phyloP scores from a whole-genome alignment of 2,113 vertebrate genomes.

The Ranitomeya variabilis region DNA sequence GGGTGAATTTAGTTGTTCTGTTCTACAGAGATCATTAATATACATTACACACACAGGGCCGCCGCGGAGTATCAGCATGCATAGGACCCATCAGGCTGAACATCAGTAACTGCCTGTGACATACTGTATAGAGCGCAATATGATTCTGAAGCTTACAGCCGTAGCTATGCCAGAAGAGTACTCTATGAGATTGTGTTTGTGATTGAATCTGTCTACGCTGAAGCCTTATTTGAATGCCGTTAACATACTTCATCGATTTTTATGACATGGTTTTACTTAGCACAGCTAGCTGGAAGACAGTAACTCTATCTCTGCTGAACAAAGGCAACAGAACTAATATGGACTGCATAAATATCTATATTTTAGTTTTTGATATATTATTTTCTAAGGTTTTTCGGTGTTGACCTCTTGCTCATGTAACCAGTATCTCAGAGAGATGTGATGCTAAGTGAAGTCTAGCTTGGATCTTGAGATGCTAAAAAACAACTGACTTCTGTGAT shows the following conservation, averaged over 20 bases:
- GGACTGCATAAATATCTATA: slow-evolving; percentile 9
- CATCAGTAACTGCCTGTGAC: slow-evolving; percentile 53
- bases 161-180: slow-evolving; percentile 55
- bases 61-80: slow-evolving; percentile 19
- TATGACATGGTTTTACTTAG: slow-evolving; percentile 57
- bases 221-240: slow-evolving; percentile 57
- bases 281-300: slow-evolving; percentile 39
- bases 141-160: slow-evolving; percentile 46
- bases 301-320: slow-evolving; percentile 40
- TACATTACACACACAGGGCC: slow-evolving; percentile 39
- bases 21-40: slow-evolving; percentile 30
- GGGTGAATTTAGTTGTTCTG: slow-evolving; percentile 11
- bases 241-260: slow-evolving; percentile 58
- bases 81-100: slow-evolving; percentile 37
- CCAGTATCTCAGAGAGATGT: background rate
- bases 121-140: slow-evolving; percentile 46
- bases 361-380: background rate
- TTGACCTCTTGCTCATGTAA: background rate
- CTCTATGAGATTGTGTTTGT: slow-evolving; percentile 56
- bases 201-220: slow-evolving; percentile 55
- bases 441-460: background rate
- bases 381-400: background rate
- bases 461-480: background rate
- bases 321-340: background rate
- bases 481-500: background rate